Base-by-base conservation (phyloP, 2,797 vertebrate genomes). In the Chelidonichthys spinosus region DNA sequence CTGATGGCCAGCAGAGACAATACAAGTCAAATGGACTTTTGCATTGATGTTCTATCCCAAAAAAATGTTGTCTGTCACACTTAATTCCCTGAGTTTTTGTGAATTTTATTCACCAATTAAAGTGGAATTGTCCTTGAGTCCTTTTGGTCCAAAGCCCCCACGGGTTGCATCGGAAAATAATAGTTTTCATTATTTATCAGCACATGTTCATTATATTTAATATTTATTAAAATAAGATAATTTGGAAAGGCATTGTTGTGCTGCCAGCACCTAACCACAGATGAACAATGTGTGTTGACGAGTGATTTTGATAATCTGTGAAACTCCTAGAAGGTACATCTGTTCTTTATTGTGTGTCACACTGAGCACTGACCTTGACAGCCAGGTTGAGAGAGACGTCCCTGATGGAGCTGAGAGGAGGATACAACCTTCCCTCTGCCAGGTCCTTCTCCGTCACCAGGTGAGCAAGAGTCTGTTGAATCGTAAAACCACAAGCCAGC, bases 391-490 rank as follows among this genome's bases (percentile, higher is more conserved):
- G 63, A 0, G 98, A 99, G 62, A 98, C 96, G 0, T 96, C 90
- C 81, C 87, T 93, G 85, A 99, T 99, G 56, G 89, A 92, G 82
- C 79, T 92, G 89, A 99, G 94, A 0, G 98, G 97, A 86, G 98
- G 98, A 84, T 98, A 99, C 56, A 99, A 92, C 65, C 98, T 94
- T 63, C 98, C 98, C 74, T 99, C 97, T n/a, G 93, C 81, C 66
- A 99, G 92, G 89, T 99, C 92, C 66, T 96, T 89, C 52, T 97
- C 95, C 8, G 95, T 97, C 82, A 99, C 98, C 89, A 97, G 90
- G 36, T 96, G 88, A 68, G 97, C 95, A 80, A 99, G 96, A 66
- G 95, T 88, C 98, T 99, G 87, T 36, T 0, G 6, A 61, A 76
- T 1, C 47, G 39, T 2, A 37, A 14, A 43, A 60, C 39, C n/a